Percentiles rank a stretch among this genome's conserved stretches.
Conservation (phyloP, 2,113 vertebrate genomes). For the Emydocephalus ijimae region DNA sequence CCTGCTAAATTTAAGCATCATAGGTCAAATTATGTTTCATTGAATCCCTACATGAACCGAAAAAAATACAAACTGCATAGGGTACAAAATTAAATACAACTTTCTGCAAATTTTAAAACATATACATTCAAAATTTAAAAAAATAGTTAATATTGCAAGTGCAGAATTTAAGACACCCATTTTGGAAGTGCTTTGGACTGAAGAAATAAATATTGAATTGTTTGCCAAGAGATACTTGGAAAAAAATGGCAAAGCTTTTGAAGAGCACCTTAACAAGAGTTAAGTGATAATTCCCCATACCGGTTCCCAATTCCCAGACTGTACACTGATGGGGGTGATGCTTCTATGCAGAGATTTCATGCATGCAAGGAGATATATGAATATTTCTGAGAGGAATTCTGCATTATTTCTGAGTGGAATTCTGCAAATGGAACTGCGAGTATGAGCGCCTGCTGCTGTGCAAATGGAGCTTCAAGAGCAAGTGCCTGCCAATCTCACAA, state of each 20-base stretch:
- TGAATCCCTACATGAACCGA: background rate
- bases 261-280: background rate
- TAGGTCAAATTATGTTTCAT: background rate
- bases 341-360: background rate
- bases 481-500: background rate
- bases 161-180: background rate
- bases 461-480: background rate
- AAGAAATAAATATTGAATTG: background rate
- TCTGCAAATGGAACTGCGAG: background rate
- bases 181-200: background rate
- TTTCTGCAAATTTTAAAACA: background rate
- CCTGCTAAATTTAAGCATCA: conserved; percentile 27
- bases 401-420: background rate
- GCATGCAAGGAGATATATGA: background rate
- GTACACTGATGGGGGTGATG: background rate
- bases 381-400: background rate
- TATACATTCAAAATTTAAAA: background rate
- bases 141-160: background rate
- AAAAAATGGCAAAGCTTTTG: background rate
- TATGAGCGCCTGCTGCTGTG: background rate
- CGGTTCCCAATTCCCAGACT: background rate
- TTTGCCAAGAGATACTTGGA: background rate
- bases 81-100: background rate
- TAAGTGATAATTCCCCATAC: background rate
- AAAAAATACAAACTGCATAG: background rate